Evolutionary conservation across 2,888 invertebrate species (phyloP).

Genomic region (Aromia moschata): DNA sequence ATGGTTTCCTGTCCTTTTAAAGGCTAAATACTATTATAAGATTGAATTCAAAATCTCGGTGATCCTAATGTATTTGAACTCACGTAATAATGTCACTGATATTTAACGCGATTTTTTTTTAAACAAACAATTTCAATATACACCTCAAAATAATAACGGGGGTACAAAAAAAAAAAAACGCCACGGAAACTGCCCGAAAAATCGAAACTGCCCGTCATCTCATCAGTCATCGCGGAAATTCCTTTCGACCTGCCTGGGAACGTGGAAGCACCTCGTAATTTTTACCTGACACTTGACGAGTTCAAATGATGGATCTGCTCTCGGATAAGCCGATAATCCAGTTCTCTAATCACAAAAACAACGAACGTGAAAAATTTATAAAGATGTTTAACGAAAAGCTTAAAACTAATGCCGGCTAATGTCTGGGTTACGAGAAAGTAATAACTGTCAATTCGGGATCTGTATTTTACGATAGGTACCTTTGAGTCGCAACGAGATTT

Average conservation of each 20-base stretch:
- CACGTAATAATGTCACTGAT: too few species aligned
- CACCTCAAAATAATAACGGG: too few species aligned
- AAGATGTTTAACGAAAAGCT: conserved; percentile 14
- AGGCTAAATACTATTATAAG: too few species aligned
- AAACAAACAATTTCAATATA: too few species aligned
- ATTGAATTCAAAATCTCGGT: too few species aligned
- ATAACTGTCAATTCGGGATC: conserved; percentile 6
- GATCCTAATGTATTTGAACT: too few species aligned
- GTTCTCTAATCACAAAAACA: conserved; percentile 22
- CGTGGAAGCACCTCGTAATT: not conserved
- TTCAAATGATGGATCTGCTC: conserved; percentile 17
- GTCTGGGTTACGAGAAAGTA: conserved; percentile 8
- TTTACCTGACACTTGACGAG: conserved; percentile 12
- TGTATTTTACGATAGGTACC: not conserved
- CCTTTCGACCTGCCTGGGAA: not conserved
- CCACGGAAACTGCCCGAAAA: too few species aligned
- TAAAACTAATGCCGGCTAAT: conserved; percentile 14
- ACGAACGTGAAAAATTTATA: conserved; percentile 15
- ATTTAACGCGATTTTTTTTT: too few species aligned
- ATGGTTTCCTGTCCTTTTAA: too few species aligned
- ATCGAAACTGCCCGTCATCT: not conserved
- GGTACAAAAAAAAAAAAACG: too few species aligned
- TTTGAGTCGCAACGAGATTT: conserved; percentile 1
- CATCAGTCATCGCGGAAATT: not conserved
- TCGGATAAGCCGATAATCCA: conserved; percentile 19